These are phyloP conservation scores for Gallirallus australis DNA, from an alignment of 2,797 vertebrate species.

Conservation along the genomic window DNA sequence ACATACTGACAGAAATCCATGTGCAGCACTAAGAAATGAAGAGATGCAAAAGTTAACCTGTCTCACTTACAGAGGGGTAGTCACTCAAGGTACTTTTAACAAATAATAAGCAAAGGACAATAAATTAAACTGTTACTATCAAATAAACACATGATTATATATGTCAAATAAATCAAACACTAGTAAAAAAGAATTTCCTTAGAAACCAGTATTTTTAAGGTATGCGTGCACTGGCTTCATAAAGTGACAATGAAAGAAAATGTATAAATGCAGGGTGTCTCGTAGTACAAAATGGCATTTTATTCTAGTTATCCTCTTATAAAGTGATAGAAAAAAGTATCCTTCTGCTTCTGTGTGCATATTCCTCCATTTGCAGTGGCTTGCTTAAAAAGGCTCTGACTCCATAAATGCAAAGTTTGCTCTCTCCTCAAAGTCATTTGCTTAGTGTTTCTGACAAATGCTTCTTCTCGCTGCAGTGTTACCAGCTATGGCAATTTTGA, in stretches of 20 bases:
- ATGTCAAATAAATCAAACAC: not conserved
- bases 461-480: not conserved
- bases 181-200: not conserved
- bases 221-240: not conserved
- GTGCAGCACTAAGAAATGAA: not conserved
- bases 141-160: not conserved
- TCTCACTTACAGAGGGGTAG: not conserved
- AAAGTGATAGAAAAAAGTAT: not conserved
- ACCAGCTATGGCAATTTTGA: not conserved
- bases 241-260: not conserved
- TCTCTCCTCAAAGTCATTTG: not conserved
- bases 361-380: not conserved
- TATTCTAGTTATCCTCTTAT: not conserved
- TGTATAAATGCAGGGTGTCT: not conserved
- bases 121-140: not conserved
- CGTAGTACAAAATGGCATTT: not conserved
- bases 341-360: not conserved
- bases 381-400: not conserved
- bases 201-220: not conserved
- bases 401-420: not conserved
- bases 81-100: not conserved
- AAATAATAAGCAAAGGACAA: not conserved
- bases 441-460: not conserved
- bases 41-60: conserved; percentile 26
- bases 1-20: conserved; percentile 62